These are phyloP conservation scores for Ostrea edulis DNA, from an alignment of 1,140 invertebrate species.

Conservation along the genomic window DNA sequence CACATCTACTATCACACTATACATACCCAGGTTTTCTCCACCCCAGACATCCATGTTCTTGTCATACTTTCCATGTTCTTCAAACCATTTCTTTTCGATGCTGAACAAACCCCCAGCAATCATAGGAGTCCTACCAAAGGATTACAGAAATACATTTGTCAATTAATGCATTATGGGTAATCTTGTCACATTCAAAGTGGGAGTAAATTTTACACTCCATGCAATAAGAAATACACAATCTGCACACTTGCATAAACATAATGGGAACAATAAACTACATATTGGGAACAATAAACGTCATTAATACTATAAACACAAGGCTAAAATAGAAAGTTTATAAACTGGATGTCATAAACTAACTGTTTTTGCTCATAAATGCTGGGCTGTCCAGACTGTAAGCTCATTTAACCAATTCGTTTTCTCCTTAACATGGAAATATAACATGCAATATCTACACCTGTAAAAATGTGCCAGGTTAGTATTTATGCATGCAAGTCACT, in stretches of 20 bases:
- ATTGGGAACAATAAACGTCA: no score
- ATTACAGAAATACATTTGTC: neutral
- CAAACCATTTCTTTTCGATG: conserved; percentile 79
- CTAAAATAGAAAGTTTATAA: neutral
- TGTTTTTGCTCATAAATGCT: neutral
- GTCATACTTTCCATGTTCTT: conserved; percentile 79
- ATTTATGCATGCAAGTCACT: no score
- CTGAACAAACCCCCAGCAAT: conserved; percentile 79
- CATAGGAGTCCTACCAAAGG: conserved; percentile 76
- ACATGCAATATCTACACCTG: neutral
- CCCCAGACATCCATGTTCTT: conserved; percentile 80
- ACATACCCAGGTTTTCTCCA: conserved; percentile 78
- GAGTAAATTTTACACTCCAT: neutral
- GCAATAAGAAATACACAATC: no score
- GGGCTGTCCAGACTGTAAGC: neutral
- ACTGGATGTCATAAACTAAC: neutral
- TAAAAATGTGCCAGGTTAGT: neutral
- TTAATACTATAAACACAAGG: no score
- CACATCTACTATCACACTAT: no score
- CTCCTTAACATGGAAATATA: neutral
- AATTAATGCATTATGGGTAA: neutral
- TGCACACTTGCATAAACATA: no score
- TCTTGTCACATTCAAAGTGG: neutral
- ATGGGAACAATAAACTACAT: no score
- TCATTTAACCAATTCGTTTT: no score